Percentiles rank a stretch among this genome's conserved stretches.
phyloP scores from a whole-genome alignment of 2,888 invertebrate species.

The Conchocele bisecta region DNA sequence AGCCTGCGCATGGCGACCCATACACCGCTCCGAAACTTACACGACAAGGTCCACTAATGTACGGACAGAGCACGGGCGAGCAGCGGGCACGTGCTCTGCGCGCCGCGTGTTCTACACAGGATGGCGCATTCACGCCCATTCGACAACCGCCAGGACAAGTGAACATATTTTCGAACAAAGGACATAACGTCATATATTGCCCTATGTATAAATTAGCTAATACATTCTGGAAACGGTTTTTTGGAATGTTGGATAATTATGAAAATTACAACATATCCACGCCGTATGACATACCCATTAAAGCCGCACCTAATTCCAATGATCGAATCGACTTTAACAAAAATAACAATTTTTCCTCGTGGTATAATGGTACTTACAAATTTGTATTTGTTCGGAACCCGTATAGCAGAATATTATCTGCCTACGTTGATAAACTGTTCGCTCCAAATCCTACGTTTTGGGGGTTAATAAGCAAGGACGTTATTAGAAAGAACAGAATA shows the following conservation, averaged over 20 bases:
- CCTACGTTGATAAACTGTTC: conserved; percentile 67
- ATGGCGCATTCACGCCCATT: no score
- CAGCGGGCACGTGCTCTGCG: no score
- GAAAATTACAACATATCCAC: not conserved
- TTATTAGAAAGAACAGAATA: conserved; percentile 22
- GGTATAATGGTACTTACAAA: conserved; percentile 34
- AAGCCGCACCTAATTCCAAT: conserved; percentile 30
- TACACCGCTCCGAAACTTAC: no score
- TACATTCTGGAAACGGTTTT: conserved; percentile 55
- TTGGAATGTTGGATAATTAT: conserved; percentile 23
- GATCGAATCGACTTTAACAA: conserved; percentile 13
- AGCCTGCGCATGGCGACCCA: no score
- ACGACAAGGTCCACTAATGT: no score
- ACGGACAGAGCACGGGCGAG: no score
- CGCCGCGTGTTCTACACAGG: no score
- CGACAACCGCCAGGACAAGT: no score
- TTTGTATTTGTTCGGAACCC: conserved; percentile 68
- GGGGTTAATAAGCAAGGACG: conserved; percentile 15
- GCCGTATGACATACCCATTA: conserved; percentile 47
- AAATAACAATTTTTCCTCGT: not conserved
- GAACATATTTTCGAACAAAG: conserved; percentile 24
- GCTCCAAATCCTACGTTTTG: conserved; percentile 63
- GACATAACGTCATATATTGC: conserved; percentile 43
- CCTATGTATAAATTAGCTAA: conserved; percentile 56
- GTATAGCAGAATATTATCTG: conserved; percentile 63